Evolutionary conservation across 1,140 invertebrate genomes (phyloP).

Genomic region (Temnothorax longispinosus): DNA sequence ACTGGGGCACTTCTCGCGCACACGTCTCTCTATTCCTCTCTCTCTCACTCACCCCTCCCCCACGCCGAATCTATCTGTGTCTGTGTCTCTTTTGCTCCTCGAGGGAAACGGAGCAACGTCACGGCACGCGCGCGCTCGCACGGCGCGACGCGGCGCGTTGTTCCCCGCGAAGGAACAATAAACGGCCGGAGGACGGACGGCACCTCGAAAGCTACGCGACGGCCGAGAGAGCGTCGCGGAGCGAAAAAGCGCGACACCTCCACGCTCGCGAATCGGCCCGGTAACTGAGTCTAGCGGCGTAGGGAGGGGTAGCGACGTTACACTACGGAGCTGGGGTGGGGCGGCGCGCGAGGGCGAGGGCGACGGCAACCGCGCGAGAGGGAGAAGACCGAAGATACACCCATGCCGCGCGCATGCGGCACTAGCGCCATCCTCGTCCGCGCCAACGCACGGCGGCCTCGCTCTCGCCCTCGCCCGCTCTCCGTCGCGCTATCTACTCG

Average conservation of each 20-base stretch:
- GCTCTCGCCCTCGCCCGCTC: too few relatives aligned
- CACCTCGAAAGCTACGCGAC: not conserved
- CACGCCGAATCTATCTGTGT: not conserved
- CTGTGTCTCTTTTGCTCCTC: not conserved
- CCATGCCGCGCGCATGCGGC: constrained; percentile 79
- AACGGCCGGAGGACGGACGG: too few relatives aligned
- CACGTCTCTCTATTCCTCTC: not conserved
- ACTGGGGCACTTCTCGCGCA: constrained; percentile 69
- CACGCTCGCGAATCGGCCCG: constrained; percentile 82
- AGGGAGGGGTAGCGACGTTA: not conserved
- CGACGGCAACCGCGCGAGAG: not conserved
- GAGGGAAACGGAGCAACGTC: not conserved
- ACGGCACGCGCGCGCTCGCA: not conserved
- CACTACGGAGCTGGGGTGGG: constrained; percentile 68
- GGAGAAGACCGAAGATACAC: constrained; percentile 79
- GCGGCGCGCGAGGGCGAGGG: constrained; percentile 66
- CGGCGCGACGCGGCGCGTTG: not conserved
- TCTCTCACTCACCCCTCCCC: not conserved
- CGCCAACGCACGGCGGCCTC: not conserved
- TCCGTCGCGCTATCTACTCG: too few relatives aligned
- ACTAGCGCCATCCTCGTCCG: constrained; percentile 39
- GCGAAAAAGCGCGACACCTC: constrained; percentile 79
- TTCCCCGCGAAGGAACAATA: too few relatives aligned
- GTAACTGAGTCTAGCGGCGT: constrained; percentile 81
- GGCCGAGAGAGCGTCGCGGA: constrained; percentile 43